These are phyloP conservation scores for Elymnias hypermnestra DNA, from an alignment of 1,140 invertebrate genomes.

Conservation along the genomic window DNA sequence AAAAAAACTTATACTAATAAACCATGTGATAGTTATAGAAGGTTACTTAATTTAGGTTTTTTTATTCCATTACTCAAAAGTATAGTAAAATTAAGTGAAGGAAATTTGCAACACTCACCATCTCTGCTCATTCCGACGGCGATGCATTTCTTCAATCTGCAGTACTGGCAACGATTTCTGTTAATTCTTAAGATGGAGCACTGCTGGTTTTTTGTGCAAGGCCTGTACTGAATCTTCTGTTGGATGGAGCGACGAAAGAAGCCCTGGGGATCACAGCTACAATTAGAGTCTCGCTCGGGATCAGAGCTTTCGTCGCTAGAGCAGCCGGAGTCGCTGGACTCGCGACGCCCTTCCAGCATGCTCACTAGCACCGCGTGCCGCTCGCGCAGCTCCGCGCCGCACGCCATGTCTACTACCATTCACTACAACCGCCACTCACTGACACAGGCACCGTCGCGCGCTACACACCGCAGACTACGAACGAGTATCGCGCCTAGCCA, in stretches of 20 bases:
- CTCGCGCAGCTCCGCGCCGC: slow-evolving; percentile 62
- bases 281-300: slow-evolving; percentile 61
- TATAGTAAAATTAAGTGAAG: slow-evolving; percentile 6
- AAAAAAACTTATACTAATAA: not conserved
- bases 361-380: slow-evolving; percentile 74
- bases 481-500: not conserved
- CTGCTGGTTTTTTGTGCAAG: slow-evolving; percentile 98
- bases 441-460: slow-evolving; percentile 44
- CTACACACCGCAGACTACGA: too few species aligned
- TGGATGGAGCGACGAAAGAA: slow-evolving; percentile 95
- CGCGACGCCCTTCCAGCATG: slow-evolving; percentile 75
- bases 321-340: slow-evolving; percentile 77
- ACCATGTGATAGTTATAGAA: too few species aligned
- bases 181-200: slow-evolving; percentile 97
- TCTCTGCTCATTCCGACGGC: slow-evolving; percentile 98
- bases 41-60: slow-evolving; percentile 4
- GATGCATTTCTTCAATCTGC: slow-evolving; percentile 98
- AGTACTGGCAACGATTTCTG: slow-evolving; percentile 97
- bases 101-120: slow-evolving; percentile 81
- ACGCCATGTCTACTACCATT: slow-evolving; percentile 63
- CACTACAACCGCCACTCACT: slow-evolving; percentile 45
- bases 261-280: slow-evolving; percentile 84
- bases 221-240: slow-evolving; percentile 98
- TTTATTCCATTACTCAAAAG: slow-evolving; percentile 3
- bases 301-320: slow-evolving; percentile 77